Percentiles rank a stretch among this genome's conserved stretches.
Evolutionary conservation across 2,113 vertebrate genomes (phyloP).

Genomic region (Apistogramma diplotaenia): DNA sequence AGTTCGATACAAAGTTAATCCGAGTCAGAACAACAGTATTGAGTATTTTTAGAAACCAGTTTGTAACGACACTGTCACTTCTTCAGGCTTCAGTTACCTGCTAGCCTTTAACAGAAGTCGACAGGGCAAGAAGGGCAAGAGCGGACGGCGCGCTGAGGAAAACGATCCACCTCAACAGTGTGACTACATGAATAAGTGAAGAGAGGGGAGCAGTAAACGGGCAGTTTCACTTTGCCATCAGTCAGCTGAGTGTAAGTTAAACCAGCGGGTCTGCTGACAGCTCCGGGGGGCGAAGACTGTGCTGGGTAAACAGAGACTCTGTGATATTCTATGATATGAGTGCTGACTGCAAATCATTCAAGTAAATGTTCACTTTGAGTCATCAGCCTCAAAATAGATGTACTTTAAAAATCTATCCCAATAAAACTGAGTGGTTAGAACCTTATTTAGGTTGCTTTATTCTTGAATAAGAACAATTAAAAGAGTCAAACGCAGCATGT

Average conservation of each 20-base stretch:
- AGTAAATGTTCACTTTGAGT: background rate
- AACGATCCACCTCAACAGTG: slow-evolving; percentile 24
- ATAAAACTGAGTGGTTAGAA: too few species aligned
- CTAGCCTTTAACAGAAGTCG: slow-evolving; percentile 8
- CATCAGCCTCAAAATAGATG: background rate
- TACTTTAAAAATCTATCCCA: background rate
- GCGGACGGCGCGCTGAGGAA: background rate
- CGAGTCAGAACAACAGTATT: too few species aligned
- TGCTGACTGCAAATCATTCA: background rate
- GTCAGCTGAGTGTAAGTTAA: slow-evolving; percentile 5
- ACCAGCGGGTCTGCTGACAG: background rate
- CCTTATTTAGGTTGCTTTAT: too few species aligned
- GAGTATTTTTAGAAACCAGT: background rate
- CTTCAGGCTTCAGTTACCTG: slow-evolving; percentile 18
- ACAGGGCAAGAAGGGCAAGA: background rate
- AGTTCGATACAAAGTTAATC: too few species aligned
- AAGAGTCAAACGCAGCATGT: background rate
- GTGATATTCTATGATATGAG: background rate
- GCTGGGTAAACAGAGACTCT: background rate
- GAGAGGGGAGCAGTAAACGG: slow-evolving; percentile 22
- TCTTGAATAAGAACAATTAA: too few species aligned
- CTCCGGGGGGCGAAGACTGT: slow-evolving; percentile 16
- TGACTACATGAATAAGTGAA: slow-evolving; percentile 56
- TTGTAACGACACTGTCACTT: background rate
- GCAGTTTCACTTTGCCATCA: background rate